Base-by-base conservation (phyloP, 2,797 vertebrate genomes). In the Thamnophis elegans region DNA sequence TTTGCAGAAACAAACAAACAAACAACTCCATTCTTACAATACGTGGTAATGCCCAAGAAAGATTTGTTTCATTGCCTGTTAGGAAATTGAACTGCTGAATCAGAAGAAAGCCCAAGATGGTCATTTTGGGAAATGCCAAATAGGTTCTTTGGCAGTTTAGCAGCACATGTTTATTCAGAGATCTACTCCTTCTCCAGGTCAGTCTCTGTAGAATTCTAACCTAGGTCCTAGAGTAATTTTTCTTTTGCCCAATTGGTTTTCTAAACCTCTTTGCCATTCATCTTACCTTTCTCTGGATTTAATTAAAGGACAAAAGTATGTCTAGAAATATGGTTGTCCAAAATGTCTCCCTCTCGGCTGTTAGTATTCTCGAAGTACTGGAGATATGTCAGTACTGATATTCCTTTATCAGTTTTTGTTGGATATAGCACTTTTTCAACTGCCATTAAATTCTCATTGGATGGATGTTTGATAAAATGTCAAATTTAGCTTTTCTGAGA, bases 251-350 rank as follows among this genome's bases (percentile, higher is more conserved):
- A 47, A 2, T 65, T 91, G 60, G 3, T 20, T 89, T 90, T 65
- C 0, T n/a, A 90, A 90, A 89, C n/a, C 2, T 22, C 4, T 94
- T 32, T 93, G 82, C 73, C 90, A 92, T 94, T 89, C 54, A 20
- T 91, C 55, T 93, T 93, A 94, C n/a, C 94, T 25, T 93, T 62
- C 55, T 56, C 85, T 65, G 20, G 82, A 28, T 90, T 92, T 93
- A 94, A 94, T 87, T 92, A 93, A 95, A 51, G 92, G 62, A 59
- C 68, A 53, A 92, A 78, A 20, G 7, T 65, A 65, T 88, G 94
- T 91, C 53, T 42, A 73, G 89, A 91, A 95, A 92, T 65, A 90
- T 92, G 73, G 62, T 92, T 36, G 82, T 88, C 92, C 89, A 65
- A 55, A 28, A 8, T 89, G 2, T 88, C 58, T 91, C 92, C 51